Evolutionary conservation across 2,113 vertebrate species (phyloP).

Genomic region (Turnix velox): DNA sequence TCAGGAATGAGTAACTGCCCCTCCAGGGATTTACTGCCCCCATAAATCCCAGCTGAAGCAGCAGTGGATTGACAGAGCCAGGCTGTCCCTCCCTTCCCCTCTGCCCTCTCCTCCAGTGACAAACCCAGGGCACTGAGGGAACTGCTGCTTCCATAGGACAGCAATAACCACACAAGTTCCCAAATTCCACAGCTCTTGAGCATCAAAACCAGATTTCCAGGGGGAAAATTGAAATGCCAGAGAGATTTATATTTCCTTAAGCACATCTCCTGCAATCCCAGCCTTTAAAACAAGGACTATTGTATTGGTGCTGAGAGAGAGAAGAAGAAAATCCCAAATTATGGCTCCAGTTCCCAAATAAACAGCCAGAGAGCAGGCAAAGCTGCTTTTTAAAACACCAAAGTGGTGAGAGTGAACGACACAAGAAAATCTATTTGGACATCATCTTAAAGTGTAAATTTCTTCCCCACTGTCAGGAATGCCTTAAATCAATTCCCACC

Average conservation of each 20-base stretch:
- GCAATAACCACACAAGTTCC: conserved; percentile 35
- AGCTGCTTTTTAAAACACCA: neutral
- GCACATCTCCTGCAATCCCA: conserved; percentile 30
- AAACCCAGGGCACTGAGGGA: conserved; percentile 40
- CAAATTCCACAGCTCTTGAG: conserved; percentile 9
- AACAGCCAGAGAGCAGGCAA: neutral
- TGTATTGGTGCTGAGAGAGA: neutral
- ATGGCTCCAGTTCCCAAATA: neutral
- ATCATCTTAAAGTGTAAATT: neutral
- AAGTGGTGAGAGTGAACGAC: neutral
- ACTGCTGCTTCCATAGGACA: conserved; percentile 72
- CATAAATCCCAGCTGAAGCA: conserved; percentile 17
- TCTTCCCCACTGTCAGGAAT: neutral
- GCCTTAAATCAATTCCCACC: neutral
- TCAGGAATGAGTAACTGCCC: conserved; percentile 17
- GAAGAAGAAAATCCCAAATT: neutral
- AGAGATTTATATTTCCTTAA: conserved; percentile 63
- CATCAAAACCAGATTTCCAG: conserved; percentile 57
- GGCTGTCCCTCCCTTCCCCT: neutral
- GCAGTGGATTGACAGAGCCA: neutral
- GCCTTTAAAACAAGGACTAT: conserved; percentile 13
- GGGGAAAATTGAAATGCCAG: conserved; percentile 73
- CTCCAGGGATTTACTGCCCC: conserved; percentile 10
- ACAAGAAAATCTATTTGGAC: neutral
- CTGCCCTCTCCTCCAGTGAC: conserved; percentile 12